Conservation (phyloP, 2,113 vertebrate species). For the Gracilinanus agilis region DNA sequence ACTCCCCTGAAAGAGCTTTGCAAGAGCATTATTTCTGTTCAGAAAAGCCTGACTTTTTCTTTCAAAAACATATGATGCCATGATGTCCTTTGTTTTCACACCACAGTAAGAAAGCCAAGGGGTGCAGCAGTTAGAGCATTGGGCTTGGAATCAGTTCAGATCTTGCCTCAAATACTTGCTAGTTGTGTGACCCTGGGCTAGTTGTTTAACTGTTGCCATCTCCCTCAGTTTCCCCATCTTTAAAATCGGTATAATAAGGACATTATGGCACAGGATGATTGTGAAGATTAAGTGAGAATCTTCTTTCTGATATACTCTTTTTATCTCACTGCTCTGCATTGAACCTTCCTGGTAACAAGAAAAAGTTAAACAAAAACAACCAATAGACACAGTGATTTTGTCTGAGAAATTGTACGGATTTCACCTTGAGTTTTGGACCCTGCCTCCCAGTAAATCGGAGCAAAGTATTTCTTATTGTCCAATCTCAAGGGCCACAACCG, state of each 20-base stretch:
- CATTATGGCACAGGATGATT: too few species aligned
- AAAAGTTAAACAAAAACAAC: neutral
- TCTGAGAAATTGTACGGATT: neutral
- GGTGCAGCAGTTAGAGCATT: neutral
- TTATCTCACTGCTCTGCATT: neutral
- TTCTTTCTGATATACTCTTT: too few species aligned
- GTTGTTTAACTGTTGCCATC: neutral
- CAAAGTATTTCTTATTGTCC: neutral
- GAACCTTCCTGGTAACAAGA: neutral
- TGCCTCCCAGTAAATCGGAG: neutral
- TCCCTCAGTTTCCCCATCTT: neutral
- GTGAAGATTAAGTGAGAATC: too few species aligned
- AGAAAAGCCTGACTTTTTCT: neutral
- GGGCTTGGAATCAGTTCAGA: neutral
- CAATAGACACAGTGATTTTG: neutral
- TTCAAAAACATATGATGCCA: neutral
- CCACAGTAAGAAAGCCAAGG: neutral
- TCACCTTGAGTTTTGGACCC: too few species aligned
- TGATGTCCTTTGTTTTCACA: neutral
- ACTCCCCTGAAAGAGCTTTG: slow-evolving; percentile 61
- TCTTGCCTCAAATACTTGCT: neutral
- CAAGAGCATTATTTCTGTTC: slow-evolving; percentile 63
- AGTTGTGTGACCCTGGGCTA: neutral
- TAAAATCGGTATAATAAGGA: neutral
- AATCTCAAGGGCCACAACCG: neutral